Evolutionary conservation across 2,113 vertebrate species (phyloP), one percentile per base, ranked within the genome.

Genomic region (Puffinus mauretanicus): DNA sequence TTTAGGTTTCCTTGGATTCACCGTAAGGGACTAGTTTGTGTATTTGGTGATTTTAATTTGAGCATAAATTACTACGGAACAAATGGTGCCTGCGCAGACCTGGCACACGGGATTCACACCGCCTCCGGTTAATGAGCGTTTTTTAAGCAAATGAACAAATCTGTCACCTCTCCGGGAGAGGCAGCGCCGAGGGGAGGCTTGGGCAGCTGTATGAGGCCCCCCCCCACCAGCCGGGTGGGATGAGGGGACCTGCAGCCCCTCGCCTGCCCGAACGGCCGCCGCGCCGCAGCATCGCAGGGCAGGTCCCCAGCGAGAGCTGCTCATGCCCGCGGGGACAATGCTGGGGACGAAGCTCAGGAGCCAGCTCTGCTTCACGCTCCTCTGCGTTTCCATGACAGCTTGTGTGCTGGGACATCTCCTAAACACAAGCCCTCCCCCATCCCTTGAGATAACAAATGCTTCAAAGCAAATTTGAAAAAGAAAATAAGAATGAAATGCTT

Each of bases 231-330:
- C 47, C 25, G 87, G 19, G n/a, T 67, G 81, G 81, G 76, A 46
- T 20, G 66, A 16, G 36, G 11, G 82, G 75, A 71, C 27, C 70
- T 58, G 55, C 60, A 94, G 58, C 38, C 29, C 44, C 66, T 67
- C 4, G 0, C 11, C 66, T 62, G n/a, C 71, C 76, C 34, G 3
- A 5, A 20, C 3, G 1, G 49, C 55, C 13, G 3, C 46, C 4
- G 0, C 2, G 7, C 42, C 7, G 2, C 36, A 67, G 47, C 78
- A 16, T 21, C 13, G 1, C 64, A 44, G 40, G 13, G 46, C 47
- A 58, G 46, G 36, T 29, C 76, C 60, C 65, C 86, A 44, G 49
- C 1, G 5, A 67, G 75, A 75, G 65, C 40, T 4, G 3, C 70
- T 20, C 2, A 4, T 46, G 27, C 51, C 47, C 12, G 2, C 3